Conservation (phyloP, 2,797 vertebrate genomes). For the Sebastes oblongus region DNA sequence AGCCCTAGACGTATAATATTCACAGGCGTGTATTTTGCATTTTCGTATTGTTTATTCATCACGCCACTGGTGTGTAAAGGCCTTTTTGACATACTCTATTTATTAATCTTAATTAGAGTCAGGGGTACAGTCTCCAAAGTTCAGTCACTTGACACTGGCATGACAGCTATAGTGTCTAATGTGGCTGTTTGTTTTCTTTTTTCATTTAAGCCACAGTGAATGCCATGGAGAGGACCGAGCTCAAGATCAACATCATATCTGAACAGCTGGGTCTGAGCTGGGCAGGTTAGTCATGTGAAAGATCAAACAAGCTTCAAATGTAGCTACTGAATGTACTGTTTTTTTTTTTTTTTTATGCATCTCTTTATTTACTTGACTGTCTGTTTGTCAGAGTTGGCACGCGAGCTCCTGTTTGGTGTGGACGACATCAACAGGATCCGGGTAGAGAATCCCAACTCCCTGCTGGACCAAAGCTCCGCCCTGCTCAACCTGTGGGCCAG, state of each 20-base stretch:
- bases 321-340: neutral
- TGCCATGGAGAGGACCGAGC: slow-evolving; percentile 87
- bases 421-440: slow-evolving; percentile 97
- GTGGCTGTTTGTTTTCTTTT: neutral
- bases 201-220: slow-evolving; percentile 79
- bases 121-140: neutral
- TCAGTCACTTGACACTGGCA: neutral
- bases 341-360: neutral
- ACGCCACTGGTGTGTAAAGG: too few species aligned
- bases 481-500: slow-evolving; percentile 92
- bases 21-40: too few species aligned
- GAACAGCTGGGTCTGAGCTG: slow-evolving; percentile 97
- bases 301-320: neutral
- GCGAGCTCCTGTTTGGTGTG: slow-evolving; percentile 93
- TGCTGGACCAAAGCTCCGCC: slow-evolving; percentile 93
- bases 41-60: too few species aligned
- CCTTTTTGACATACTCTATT: neutral
- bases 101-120: neutral
- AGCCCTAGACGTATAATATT: too few species aligned
- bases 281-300: slow-evolving; percentile 86
- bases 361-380: neutral
- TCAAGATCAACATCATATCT: slow-evolving; percentile 93
- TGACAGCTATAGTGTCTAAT: slow-evolving; percentile 10
- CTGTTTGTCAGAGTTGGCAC: slow-evolving; percentile 83
- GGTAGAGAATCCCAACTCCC: slow-evolving; percentile 96